Evolutionary conservation across 2,888 invertebrate species (phyloP).

Genomic region (Biston stratarius): DNA sequence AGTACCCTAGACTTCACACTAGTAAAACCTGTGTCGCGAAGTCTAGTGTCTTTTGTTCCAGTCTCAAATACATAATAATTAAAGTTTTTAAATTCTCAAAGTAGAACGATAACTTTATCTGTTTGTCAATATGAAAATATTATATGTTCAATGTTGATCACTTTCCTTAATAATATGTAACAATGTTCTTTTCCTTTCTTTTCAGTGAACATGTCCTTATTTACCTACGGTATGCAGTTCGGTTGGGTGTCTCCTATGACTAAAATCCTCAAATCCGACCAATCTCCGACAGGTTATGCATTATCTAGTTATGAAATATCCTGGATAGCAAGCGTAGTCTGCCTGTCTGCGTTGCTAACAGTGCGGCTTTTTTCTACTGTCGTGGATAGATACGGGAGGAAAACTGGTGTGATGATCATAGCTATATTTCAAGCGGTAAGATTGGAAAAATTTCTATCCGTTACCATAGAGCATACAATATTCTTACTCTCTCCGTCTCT

Average conservation of each 20-base stretch:
- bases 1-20: too few species aligned
- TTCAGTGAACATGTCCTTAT: constrained; percentile 67
- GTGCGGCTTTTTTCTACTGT: constrained; percentile 68
- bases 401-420: constrained; percentile 67
- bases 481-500: too few species aligned
- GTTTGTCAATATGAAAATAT: too few species aligned
- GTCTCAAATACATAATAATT: too few species aligned
- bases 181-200: not conserved
- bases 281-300: constrained; percentile 62
- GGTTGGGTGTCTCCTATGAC: constrained; percentile 80
- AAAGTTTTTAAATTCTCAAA: too few species aligned
- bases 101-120: too few species aligned
- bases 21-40: too few species aligned
- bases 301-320: constrained; percentile 67
- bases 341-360: constrained; percentile 68
- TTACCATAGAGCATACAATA: too few species aligned
- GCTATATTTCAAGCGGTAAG: constrained; percentile 77
- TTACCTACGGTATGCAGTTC: constrained; percentile 70
- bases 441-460: not conserved
- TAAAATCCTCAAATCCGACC: constrained; percentile 64
- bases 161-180: too few species aligned
- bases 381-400: constrained; percentile 75
- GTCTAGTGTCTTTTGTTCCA: too few species aligned
- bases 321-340: constrained; percentile 77
- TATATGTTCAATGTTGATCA: too few species aligned